Evolutionary conservation across 1,140 invertebrate species (phyloP).

Genomic region (Goniozus legneri): DNA sequence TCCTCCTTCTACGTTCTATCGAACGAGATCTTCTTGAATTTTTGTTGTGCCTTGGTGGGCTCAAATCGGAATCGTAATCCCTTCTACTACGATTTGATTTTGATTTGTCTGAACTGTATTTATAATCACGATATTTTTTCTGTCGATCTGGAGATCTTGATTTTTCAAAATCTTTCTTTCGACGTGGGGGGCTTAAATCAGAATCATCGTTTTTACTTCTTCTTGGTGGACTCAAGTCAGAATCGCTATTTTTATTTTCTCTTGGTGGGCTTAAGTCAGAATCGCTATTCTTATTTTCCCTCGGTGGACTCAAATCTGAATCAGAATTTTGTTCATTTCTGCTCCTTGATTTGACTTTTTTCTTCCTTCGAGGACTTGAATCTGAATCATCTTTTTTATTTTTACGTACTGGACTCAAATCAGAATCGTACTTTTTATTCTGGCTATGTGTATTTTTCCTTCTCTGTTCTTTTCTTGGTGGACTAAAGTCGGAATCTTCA

Average conservation of each 20-base stretch:
- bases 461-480: slow-evolving; percentile 28
- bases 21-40: too few relatives aligned
- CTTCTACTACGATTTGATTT: slow-evolving; percentile 27
- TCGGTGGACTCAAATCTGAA: slow-evolving; percentile 34
- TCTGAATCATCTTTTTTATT: slow-evolving; percentile 21
- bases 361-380: slow-evolving; percentile 41
- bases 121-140: too few relatives aligned
- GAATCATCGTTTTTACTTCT: slow-evolving; percentile 11
- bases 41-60: slow-evolving; percentile 36
- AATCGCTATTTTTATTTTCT: slow-evolving; percentile 11
- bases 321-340: slow-evolving; percentile 21
- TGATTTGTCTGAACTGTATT: slow-evolving; percentile 33
- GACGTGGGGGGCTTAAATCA: slow-evolving; percentile 24
- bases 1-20: too few relatives aligned
- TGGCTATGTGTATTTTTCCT: slow-evolving; percentile 14
- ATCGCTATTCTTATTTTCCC: slow-evolving; percentile 21
- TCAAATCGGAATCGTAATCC: slow-evolving; percentile 16
- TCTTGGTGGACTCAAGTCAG: slow-evolving; percentile 24
- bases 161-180: slow-evolving; percentile 18
- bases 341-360: slow-evolving; percentile 15
- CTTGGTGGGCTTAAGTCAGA: slow-evolving; percentile 23
- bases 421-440: too few relatives aligned
- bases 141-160: too few relatives aligned
- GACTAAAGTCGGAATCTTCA: slow-evolving; percentile 27
- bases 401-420: slow-evolving; percentile 27